Base-by-base conservation (phyloP, 2,113 vertebrate genomes). In the Corythaixoides concolor region DNA sequence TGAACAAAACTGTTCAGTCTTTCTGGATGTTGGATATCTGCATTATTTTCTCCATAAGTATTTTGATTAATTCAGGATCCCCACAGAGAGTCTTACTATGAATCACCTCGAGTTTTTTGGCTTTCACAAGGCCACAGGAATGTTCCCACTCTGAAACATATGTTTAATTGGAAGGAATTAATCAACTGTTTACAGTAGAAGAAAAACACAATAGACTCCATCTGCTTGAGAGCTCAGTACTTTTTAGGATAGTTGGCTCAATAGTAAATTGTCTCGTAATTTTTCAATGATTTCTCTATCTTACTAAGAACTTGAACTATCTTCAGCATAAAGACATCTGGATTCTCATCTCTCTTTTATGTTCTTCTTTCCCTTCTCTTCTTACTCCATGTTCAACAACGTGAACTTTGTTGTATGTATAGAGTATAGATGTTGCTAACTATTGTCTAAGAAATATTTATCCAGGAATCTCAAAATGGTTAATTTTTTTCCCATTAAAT, bases 121-220 rank as follows among this genome's bases (percentile, higher is more conserved):
- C 30, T 91, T 91, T 94, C 19, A 1, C 66, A 91, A 94, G 85
- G 64, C 89, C 91, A 88, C 60, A 89, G 81, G 87, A 91, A 95
- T 91, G 91, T 73, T 96, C 73, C 55, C 32, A 53, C 32, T 94
- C 74, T n/a, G 53, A 94, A 96, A 94, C 2, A 2, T 53, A 66
- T n/a, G 56, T 53, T 91, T 94, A 93, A 94, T 88, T 88, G 45
- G 58, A 76, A 91, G 58, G 41, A 66, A 88, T 83, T 95, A 52
- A 62, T 85, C 62, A 91, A 62, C 58, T 21, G 8, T 73, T 93
- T 68, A 76, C 52, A 91, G 39, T 2, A 70, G 26, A 52, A 68
- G 30, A 67, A 91, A 79, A 79, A 41, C 28, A 89, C 52, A 88
- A 47, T 13, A 72, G 33, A 32, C 33, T 82, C 47, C 64, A 77